Conservation (phyloP, 2,797 vertebrate species). For the Stomatorhinus walkeri region DNA sequence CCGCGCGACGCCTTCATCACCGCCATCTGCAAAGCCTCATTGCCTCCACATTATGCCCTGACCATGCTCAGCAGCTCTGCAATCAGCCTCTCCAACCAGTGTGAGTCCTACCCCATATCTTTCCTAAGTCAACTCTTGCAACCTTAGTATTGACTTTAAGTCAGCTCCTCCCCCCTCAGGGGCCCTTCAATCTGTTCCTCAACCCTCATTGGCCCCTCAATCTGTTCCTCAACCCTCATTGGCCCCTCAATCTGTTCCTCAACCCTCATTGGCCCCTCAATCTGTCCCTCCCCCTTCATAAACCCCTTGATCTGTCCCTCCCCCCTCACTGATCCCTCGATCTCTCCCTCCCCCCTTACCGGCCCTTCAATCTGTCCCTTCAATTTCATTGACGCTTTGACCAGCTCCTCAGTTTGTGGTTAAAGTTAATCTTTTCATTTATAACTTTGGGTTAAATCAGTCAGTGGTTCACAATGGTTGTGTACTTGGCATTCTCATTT, state of each 20-base stretch:
- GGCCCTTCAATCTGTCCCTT: background rate
- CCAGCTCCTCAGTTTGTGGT: background rate
- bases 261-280: accelerated
- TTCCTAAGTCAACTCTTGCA: background rate
- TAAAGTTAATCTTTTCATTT: background rate
- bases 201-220: background rate
- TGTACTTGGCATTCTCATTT: background rate
- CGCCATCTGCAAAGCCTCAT: slow-evolving; percentile 94
- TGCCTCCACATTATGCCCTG: slow-evolving; percentile 92
- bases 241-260: background rate
- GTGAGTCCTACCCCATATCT: slow-evolving; percentile 51
- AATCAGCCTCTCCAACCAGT: slow-evolving; percentile 75
- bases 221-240: background rate
- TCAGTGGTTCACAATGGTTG: background rate
- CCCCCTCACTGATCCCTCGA: background rate
- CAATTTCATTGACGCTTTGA: background rate
- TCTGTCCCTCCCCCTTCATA: background rate
- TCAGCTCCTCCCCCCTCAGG: background rate
- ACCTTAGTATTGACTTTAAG: background rate
- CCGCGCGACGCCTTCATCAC: slow-evolving; percentile 97
- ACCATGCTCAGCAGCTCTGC: slow-evolving; percentile 80
- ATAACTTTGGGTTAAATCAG: background rate
- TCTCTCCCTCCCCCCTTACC: background rate
- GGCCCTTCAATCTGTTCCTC: background rate
- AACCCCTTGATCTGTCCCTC: background rate